phyloP scores from a whole-genome alignment of 2,113 vertebrate species.

The Rhinolophus sinicus region DNA sequence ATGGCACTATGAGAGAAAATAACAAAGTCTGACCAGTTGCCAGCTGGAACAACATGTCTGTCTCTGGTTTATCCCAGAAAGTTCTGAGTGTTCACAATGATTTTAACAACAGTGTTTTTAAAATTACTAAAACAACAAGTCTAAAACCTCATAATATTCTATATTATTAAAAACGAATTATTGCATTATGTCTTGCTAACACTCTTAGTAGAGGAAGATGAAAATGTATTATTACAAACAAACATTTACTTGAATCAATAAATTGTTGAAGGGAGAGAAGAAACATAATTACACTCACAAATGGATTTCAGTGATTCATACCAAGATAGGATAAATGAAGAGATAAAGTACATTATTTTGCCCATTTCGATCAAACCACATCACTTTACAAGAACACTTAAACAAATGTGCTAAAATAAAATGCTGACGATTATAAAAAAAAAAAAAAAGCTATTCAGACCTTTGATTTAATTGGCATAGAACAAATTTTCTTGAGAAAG shows the following conservation, averaged over 20 bases:
- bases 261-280: background rate
- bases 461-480: background rate
- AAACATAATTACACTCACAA: constrained; percentile 5
- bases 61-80: background rate
- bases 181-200: background rate
- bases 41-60: background rate
- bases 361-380: background rate
- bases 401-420: background rate
- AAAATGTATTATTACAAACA: background rate
- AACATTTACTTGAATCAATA: constrained; percentile 19
- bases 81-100: background rate
- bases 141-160: background rate
- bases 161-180: constrained; percentile 16
- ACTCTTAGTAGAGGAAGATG: background rate
- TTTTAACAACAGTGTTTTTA: background rate
- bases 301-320: background rate
- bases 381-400: background rate
- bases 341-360: background rate
- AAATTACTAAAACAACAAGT: background rate
- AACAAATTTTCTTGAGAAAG: background rate
- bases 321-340: background rate
- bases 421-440: background rate
- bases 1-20: background rate
- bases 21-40: background rate
- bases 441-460: background rate